These are phyloP conservation scores for Gymnorhina tibicen DNA, from an alignment of 2,113 vertebrate species.

Conservation along the genomic window DNA sequence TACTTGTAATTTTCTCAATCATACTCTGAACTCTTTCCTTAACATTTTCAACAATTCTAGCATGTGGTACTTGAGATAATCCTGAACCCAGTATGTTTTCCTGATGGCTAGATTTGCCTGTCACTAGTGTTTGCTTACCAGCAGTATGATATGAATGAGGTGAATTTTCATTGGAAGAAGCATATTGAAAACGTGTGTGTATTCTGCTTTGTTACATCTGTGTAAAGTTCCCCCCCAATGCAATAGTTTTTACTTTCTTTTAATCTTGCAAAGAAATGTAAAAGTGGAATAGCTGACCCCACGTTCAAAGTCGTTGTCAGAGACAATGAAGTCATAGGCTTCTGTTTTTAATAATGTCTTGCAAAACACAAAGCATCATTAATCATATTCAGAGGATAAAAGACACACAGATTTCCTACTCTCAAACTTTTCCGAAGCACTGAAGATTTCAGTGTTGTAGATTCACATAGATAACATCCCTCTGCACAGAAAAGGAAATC, in stretches of 20 bases:
- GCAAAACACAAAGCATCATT: conserved; percentile 75
- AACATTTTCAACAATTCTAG: conserved; percentile 64
- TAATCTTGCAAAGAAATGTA: conserved; percentile 78
- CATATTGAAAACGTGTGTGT: conserved; percentile 80
- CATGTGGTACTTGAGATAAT: conserved; percentile 55
- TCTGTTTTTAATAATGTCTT: conserved; percentile 80
- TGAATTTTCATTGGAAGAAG: conserved; percentile 71
- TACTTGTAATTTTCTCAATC: conserved; percentile 36
- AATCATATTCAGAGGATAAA: conserved; percentile 75
- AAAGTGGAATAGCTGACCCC: conserved; percentile 72
- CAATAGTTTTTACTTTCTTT: conserved; percentile 79
- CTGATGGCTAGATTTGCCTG: conserved; percentile 67
- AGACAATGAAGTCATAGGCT: conserved; percentile 78
- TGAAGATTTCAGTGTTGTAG: conserved; percentile 55
- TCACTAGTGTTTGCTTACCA: conserved; percentile 74
- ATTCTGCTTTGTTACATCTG: conserved; percentile 71
- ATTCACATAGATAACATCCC: conserved; percentile 60
- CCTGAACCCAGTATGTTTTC: conserved; percentile 66
- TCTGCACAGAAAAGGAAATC: conserved; percentile 39
- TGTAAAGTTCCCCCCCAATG: conserved; percentile 49
- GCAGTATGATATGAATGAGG: conserved; percentile 66
- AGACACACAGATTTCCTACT: conserved; percentile 70
- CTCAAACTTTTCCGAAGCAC: conserved; percentile 46
- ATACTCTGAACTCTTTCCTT: conserved; percentile 8
- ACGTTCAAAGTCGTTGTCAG: conserved; percentile 77